Evolutionary conservation across 2,888 invertebrate species (phyloP), one percentile per base, ranked within the genome.

Genomic region (Resseliella maxima): DNA sequence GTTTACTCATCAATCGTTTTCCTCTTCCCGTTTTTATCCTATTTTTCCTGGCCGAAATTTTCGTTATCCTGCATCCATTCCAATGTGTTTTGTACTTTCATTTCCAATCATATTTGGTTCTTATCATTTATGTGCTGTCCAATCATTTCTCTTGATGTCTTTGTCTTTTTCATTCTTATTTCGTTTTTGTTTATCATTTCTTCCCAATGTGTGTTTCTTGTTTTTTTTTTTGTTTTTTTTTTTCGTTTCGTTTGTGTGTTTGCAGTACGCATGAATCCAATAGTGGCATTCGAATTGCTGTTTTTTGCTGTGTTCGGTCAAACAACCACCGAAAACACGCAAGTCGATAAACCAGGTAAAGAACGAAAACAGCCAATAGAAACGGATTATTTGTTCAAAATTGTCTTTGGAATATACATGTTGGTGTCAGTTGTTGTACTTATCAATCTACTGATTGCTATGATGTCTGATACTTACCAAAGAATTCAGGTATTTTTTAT

Each of bases 381-480:
- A 97, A 97, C 97, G 87, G 95, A 94, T 90, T 94, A 95, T 90
- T 93, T 97, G 89, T 97, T 96, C 94, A 96, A 96, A 93, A 93
- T 96, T 90, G 94, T 95, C 89, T 96, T 96, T 92, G 96, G 96
- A 89, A 95, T 98, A 90, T 99, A 99, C 93, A 97, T 99, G 97
- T 94, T 99, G 95, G 98, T 99, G 90, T 98, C 99, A 88, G 97
- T 99, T 90, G 97, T 99, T 91, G 99, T 99, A 89, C 94, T 99
- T 89, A 99, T 99, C 93, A 99, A 99, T 93, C 94, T 99, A 89
- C 96, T 99, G 91, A 99, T 99, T 94, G 99, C 99, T 93, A 99
- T 99, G 99, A 99, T 99, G 99, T 98, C 99, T 90, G 99, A 99
- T 94, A 99, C 99, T 87, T 99, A 99, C 92, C 99, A 99, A 92